Percentiles rank a stretch among this genome's conserved stretches.
Evolutionary conservation across 1,140 invertebrate species (phyloP).

Genomic region (Chironomus tepperi): DNA sequence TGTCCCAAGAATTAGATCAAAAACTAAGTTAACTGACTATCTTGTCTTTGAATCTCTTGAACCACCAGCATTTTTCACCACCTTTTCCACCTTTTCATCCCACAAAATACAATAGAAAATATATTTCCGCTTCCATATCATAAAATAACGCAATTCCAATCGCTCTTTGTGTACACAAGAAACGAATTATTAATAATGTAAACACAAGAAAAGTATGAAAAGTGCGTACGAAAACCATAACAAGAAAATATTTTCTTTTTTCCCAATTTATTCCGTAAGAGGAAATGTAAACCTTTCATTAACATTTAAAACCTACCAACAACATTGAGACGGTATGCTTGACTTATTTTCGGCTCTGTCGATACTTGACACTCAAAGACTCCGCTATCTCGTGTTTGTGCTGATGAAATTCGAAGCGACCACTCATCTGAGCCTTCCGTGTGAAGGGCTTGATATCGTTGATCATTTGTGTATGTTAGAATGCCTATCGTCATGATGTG

Average conservation of each 20-base stretch:
- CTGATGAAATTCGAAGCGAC: conserved; percentile 67
- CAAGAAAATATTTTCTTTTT: not conserved
- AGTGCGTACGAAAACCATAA: not conserved
- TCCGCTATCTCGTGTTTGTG: conserved; percentile 59
- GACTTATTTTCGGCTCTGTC: conserved; percentile 69
- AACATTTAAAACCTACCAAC: conserved; percentile 52
- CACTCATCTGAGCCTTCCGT: conserved; percentile 70
- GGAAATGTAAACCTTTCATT: not conserved
- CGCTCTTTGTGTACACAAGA: too few species aligned
- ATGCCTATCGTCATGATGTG: conserved; percentile 66
- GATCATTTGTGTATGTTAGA: conserved; percentile 65
- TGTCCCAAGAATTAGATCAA: too few species aligned
- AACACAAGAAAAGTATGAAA: not conserved
- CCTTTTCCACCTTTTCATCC: too few species aligned
- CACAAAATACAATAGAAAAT: too few species aligned
- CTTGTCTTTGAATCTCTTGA: too few species aligned
- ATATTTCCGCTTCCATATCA: too few species aligned
- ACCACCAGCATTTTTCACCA: too few species aligned
- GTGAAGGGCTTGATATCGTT: conserved; percentile 65
- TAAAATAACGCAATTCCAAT: too few species aligned
- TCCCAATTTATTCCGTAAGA: not conserved
- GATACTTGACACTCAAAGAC: conserved; percentile 75
- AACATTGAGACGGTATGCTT: conserved; percentile 62
- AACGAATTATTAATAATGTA: too few species aligned
- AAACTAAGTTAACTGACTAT: too few species aligned